phyloP scores from a whole-genome alignment of 2,888 invertebrate genomes.

The Tetragnatha montana region DNA sequence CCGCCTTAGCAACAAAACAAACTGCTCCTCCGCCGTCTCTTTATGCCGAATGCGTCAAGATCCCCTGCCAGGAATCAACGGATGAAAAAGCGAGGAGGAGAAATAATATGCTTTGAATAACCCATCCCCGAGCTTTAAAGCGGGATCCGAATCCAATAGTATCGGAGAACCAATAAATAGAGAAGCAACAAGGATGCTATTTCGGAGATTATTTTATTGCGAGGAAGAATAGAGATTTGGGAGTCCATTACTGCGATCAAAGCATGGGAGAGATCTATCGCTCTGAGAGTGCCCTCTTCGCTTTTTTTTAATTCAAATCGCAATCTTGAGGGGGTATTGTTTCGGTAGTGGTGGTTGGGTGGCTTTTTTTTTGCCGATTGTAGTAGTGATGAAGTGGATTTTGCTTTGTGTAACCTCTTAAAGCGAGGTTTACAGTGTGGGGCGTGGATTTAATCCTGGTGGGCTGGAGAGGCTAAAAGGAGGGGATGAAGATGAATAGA shows the following conservation, averaged over 20 bases:
- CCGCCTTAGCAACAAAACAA: not conserved
- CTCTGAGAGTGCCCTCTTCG: conserved; percentile 23
- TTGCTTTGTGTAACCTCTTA: too few relatives aligned
- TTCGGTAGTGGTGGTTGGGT: not conserved
- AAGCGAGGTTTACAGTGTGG: too few relatives aligned
- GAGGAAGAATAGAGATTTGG: conserved; percentile 23
- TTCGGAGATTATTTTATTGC: conserved; percentile 47
- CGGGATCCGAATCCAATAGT: conserved; percentile 13
- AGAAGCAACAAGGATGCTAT: conserved; percentile 29
- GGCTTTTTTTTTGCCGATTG: not conserved
- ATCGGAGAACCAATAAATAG: conserved; percentile 31
- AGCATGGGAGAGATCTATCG: conserved; percentile 29
- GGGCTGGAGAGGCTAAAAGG: too few relatives aligned
- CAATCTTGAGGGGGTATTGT: not conserved
- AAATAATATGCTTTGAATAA: conserved; percentile 36
- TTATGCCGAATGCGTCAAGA: conserved; percentile 2
- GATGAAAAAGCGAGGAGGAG: not conserved
- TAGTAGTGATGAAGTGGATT: too few relatives aligned
- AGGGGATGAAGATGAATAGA: too few relatives aligned
- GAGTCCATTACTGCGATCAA: conserved; percentile 58
- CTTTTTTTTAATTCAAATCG: conserved; percentile 3
- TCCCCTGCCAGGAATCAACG: not conserved
- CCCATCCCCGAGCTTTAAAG: conserved; percentile 13
- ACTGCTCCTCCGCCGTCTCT: not conserved
- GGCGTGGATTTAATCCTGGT: too few relatives aligned